These are phyloP conservation scores for Hippocampus barbouri DNA, from an alignment of 2,113 vertebrate species.

Conservation along the genomic window DNA sequence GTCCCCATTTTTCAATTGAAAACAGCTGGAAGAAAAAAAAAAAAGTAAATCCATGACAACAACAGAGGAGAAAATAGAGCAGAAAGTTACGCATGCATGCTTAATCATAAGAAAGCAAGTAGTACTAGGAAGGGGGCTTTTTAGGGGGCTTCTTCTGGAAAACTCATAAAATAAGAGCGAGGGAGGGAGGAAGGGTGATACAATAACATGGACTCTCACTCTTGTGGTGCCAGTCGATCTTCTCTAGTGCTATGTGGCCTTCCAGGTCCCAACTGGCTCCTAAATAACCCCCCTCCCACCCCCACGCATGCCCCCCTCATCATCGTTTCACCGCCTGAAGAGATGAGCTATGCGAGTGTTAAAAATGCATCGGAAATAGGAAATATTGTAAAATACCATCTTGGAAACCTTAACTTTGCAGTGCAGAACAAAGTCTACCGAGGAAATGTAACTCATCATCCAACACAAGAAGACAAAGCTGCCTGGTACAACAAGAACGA, in stretches of 20 bases:
- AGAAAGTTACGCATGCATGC: background rate
- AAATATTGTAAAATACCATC: too few relatives aligned
- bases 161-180: conserved; percentile 54
- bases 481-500: too few relatives aligned
- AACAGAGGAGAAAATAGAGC: conserved; percentile 13
- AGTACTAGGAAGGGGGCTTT: background rate
- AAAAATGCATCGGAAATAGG: too few relatives aligned
- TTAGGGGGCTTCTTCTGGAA: conserved; percentile 42
- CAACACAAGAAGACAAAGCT: too few relatives aligned
- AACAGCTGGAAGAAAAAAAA: conserved; percentile 1
- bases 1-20: conserved; percentile 3
- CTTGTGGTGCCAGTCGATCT: conserved; percentile 62
- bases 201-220: conserved; percentile 49
- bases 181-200: conserved; percentile 29
- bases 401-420: too few relatives aligned
- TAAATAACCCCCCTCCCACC: conserved; percentile 58
- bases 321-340: background rate
- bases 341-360: too few relatives aligned
- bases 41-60: conserved; percentile 28
- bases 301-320: too few relatives aligned
- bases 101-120: conserved; percentile 1
- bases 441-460: too few relatives aligned
- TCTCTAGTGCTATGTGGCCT: background rate
- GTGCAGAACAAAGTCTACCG: too few relatives aligned
- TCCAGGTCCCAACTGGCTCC: conserved; percentile 36